phyloP scores from a whole-genome alignment of 2,888 invertebrate genomes.

The Andrena praecox region DNA sequence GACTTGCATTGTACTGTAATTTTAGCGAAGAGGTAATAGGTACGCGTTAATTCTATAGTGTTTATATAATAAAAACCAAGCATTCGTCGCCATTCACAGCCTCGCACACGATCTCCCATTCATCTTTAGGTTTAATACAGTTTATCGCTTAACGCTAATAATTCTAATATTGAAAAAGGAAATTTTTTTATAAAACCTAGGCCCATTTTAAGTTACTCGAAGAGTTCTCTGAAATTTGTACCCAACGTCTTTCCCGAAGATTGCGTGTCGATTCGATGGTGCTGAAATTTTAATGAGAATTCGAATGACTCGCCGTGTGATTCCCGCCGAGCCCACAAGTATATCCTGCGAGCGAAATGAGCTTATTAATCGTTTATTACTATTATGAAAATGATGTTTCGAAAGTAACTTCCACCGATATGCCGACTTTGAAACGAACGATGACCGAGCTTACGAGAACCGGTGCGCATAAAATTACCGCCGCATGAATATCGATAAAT shows the following conservation, averaged over 20 bases:
- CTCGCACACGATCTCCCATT: constrained; percentile 61
- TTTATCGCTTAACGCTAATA: constrained; percentile 70
- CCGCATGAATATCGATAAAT: constrained; percentile 37
- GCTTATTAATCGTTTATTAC: constrained; percentile 24
- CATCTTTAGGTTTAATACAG: constrained; percentile 65
- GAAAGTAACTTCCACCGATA: not conserved
- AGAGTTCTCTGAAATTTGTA: constrained; percentile 65
- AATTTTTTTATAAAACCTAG: constrained; percentile 76
- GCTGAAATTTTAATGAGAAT: constrained; percentile 18
- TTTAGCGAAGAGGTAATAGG: constrained; percentile 76
- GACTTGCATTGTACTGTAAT: constrained; percentile 75
- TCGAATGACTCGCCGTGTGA: constrained; percentile 19
- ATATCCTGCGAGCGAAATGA: not conserved
- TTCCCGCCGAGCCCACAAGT: not conserved
- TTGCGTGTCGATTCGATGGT: constrained; percentile 19
- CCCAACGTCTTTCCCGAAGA: constrained; percentile 52
- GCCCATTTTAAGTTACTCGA: constrained; percentile 72
- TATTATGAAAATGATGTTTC: constrained; percentile 45
- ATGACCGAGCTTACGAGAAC: not conserved
- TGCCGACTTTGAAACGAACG: constrained; percentile 11
- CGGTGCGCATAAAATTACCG: constrained; percentile 4
- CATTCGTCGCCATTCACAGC: constrained; percentile 67
- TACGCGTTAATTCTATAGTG: constrained; percentile 69
- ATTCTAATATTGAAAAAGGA: constrained; percentile 71
- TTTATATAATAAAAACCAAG: constrained; percentile 73